phyloP scores from a whole-genome alignment of 2,888 invertebrate genomes.

The Aricia artaxerxes region DNA sequence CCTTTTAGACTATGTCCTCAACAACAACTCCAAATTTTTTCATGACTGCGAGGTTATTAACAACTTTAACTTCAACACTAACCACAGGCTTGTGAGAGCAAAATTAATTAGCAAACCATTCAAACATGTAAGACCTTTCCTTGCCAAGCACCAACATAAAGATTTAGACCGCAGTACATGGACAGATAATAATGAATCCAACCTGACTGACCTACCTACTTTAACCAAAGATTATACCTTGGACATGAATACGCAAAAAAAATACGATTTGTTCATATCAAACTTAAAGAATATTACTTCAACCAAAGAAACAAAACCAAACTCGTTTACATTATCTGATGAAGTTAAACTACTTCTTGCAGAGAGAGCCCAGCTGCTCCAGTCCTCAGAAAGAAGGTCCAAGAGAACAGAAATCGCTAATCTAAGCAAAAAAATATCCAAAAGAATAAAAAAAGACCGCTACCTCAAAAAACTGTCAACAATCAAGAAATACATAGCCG shows the following conservation, averaged over 20 bases:
- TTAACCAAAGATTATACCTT: neutral
- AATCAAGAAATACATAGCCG: too few species aligned
- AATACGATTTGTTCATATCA: neutral
- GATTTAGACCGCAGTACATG: neutral
- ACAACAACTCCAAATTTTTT: neutral
- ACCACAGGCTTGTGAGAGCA: neutral
- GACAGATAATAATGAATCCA: neutral
- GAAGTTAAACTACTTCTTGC: neutral
- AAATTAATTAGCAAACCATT: neutral
- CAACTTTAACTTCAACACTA: neutral
- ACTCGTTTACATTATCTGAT: neutral
- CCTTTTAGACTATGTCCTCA: neutral
- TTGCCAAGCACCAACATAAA: neutral
- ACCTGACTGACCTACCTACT: neutral
- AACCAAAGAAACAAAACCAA: neutral
- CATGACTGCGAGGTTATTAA: neutral
- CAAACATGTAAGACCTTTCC: neutral
- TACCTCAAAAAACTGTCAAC: too few species aligned
- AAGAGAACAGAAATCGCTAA: neutral
- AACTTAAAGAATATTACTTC: neutral
- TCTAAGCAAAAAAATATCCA: too few species aligned
- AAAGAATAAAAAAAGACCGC: too few species aligned
- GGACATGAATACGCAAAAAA: neutral
- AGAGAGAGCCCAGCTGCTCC: neutral
- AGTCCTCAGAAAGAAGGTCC: conserved; percentile 3